Conservation (phyloP, 2,888 invertebrate genomes). For the Elmis aenea region DNA sequence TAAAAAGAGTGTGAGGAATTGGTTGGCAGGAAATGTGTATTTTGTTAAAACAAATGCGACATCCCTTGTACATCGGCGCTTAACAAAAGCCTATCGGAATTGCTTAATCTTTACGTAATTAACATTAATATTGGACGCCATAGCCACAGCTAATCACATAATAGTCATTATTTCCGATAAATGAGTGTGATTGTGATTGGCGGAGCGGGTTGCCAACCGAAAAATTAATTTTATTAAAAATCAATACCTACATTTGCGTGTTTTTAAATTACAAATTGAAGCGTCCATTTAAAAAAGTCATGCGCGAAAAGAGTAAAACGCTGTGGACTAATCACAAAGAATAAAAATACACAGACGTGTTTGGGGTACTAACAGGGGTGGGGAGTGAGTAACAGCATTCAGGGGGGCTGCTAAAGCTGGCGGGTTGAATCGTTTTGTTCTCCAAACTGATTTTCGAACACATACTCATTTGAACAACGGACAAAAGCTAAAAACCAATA, state of each 20-base stretch:
- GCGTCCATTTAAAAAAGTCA: conserved; percentile 47
- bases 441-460: conserved; percentile 47
- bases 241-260: conserved; percentile 48
- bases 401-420: conserved; percentile 27
- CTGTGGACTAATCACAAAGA: conserved; percentile 49
- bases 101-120: too few relatives aligned
- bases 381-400: conserved; percentile 15
- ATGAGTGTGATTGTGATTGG: conserved; percentile 42
- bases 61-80: too few relatives aligned
- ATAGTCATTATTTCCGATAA: conserved; percentile 17
- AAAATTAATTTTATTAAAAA: conserved; percentile 50
- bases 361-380: conserved; percentile 17
- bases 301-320: conserved; percentile 48
- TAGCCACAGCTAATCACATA: conserved; percentile 15
- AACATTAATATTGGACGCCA: too few relatives aligned
- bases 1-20: too few relatives aligned
- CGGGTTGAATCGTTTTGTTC: conserved; percentile 44
- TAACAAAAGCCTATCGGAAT: too few relatives aligned
- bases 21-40: too few relatives aligned
- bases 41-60: too few relatives aligned
- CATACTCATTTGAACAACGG: conserved; percentile 43
- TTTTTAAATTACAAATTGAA: conserved; percentile 49
- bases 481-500: conserved; percentile 51
- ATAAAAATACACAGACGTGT: conserved; percentile 45
- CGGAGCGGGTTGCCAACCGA: conserved; percentile 46